Conservation (phyloP, 1,140 invertebrate species). For the Achatina immaculata region DNA sequence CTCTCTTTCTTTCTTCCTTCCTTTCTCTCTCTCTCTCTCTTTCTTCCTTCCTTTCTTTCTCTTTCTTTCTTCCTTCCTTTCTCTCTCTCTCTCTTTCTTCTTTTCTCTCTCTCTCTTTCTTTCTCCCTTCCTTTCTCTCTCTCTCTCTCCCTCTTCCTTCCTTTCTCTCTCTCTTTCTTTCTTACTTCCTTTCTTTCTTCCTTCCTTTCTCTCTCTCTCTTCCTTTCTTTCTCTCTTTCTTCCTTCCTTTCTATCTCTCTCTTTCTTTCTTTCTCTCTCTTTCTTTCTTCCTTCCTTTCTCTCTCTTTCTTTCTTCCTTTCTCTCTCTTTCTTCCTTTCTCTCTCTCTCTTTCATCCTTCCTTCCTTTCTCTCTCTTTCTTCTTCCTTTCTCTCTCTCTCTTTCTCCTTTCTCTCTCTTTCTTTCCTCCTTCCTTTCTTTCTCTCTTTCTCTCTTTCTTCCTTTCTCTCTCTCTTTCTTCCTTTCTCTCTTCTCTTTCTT, state of each 20-base stretch:
- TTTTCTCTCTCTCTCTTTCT: too few relatives aligned
- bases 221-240: constrained; percentile 6
- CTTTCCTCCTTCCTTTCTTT: neutral
- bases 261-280: constrained; percentile 4
- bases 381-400: neutral
- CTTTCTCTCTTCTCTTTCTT: neutral
- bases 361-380: neutral
- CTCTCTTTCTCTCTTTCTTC: neutral
- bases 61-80: too few relatives aligned
- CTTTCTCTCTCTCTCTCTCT: too few relatives aligned
- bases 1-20: too few relatives aligned
- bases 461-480: neutral
- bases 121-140: too few relatives aligned
- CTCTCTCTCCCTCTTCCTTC: too few relatives aligned
- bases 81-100: too few relatives aligned
- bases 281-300: neutral
- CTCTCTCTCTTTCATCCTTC: neutral
- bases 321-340: neutral
- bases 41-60: too few relatives aligned
- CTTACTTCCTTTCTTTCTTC: constrained; percentile 18
- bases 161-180: constrained; percentile 5
- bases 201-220: constrained; percentile 30
- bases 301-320: neutral
- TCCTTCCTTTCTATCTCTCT: neutral
- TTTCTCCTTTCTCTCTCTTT: neutral